Evolutionary conservation across 2,113 vertebrate species (phyloP).

Genomic region (Prionailurus bengalensis): DNA sequence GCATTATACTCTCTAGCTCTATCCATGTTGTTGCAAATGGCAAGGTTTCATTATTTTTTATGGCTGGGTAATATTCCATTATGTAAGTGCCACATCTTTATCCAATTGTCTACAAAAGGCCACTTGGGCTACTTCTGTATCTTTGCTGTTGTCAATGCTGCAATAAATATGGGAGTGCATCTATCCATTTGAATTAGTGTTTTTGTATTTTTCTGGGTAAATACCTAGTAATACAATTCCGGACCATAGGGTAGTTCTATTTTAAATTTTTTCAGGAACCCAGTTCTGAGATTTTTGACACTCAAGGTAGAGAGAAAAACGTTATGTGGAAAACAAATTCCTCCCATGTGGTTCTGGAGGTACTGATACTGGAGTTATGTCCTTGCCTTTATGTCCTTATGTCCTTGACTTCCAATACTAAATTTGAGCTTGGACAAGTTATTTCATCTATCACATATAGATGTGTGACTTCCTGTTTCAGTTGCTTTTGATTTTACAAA

Average conservation of each 20-base stretch:
- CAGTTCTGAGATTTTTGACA: slow-evolving; percentile 13
- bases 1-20: background rate
- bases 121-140: too few species aligned
- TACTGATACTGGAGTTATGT: background rate
- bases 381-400: background rate
- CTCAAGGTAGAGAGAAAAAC: background rate
- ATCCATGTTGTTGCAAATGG: background rate
- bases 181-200: too few species aligned
- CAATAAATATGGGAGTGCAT: too few species aligned
- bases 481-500: slow-evolving; percentile 15
- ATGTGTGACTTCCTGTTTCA: background rate
- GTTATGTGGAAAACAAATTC: background rate
- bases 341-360: background rate
- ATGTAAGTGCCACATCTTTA: too few species aligned
- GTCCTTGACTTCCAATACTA: background rate
- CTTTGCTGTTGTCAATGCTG: too few species aligned
- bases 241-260: too few species aligned
- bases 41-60: background rate
- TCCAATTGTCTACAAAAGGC: too few species aligned
- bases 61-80: background rate
- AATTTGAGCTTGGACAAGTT: background rate
- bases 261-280: too few species aligned
- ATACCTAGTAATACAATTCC: too few species aligned
- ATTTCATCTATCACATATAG: background rate
- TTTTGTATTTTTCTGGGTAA: too few species aligned